Base-by-base conservation (phyloP, 2,797 vertebrate genomes). In the Benthosema pterotum region DNA sequence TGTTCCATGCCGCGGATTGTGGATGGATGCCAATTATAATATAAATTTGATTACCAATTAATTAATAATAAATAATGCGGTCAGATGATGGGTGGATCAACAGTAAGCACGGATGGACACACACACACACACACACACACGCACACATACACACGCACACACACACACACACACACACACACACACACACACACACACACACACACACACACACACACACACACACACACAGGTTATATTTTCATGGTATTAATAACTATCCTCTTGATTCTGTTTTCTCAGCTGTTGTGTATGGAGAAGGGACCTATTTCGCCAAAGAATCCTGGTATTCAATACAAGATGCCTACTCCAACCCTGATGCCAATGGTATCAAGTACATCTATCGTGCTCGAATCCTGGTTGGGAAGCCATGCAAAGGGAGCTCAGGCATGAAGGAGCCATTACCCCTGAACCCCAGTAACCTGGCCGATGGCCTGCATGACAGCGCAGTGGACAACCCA, bases 251-350 rank as follows among this genome's bases (percentile, higher is more conserved):
- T n/a, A 11, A 51, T 51, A 18, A 18, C 1, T 13, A 13, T 13
- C 50, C 25, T 52, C 19, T 28, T 63, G 11, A 66, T 42, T 57
- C 9, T 15, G 17, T 57, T 4, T 13, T 69, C 55, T 32, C 69
- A 87, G 86, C 80, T 51, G 78, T 69, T 6, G 19, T 5, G 16
- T 71, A 74, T 12, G 86, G 86, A 0, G 54, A 77, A 0, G 86
- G 86, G 15, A 87, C 86, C 4, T 86, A 87, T 63, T 87, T 87
- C 43, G 86, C 78, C 67, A 82, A 49, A 66, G 58, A 84, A 5
- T 68, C 82, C 15, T 77, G 76, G 76, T 87, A 85, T 77, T 87
- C 83, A 2, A 83, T 83, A 50, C 1, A 70, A 0, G 62, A 84
- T 12, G 8, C 9, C 2, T 87, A 83, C 57, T 83, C 86, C 4